A percentile compares a stretch with the other conserved stretches of the same genome.
phyloP scores from a whole-genome alignment of 1,140 invertebrate species.

The Diprion similis region DNA sequence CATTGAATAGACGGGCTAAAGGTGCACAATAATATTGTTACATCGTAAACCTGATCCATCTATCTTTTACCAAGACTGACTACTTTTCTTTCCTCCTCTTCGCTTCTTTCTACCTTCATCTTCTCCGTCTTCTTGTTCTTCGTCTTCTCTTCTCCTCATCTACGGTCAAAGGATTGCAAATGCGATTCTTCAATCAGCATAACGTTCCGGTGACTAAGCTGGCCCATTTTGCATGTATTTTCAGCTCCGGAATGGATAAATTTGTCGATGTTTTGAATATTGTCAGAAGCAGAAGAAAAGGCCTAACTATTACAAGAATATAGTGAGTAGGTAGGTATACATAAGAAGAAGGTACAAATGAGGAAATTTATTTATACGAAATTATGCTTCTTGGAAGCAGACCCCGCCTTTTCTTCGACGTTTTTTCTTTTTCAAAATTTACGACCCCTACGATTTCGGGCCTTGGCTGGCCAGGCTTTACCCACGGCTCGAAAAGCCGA shows the following conservation, averaged over 20 bases:
- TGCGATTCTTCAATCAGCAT: too few relatives aligned
- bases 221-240: neutral
- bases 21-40: neutral
- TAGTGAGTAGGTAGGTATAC: too few relatives aligned
- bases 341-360: constrained; percentile 24
- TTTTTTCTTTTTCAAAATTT: constrained; percentile 22
- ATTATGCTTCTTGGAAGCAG: constrained; percentile 37
- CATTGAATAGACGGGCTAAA: constrained; percentile 2
- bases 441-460: neutral
- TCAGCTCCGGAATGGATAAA: too few relatives aligned
- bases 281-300: too few relatives aligned
- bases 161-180: neutral
- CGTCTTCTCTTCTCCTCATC: neutral
- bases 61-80: neutral
- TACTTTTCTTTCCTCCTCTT: too few relatives aligned
- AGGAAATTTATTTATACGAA: constrained; percentile 34
- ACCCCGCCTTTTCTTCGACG: constrained; percentile 6
- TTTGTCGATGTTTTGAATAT: too few relatives aligned
- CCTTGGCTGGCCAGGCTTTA: too few relatives aligned
- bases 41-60: constrained; percentile 7
- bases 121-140: neutral
- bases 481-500: too few relatives aligned
- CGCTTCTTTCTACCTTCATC: neutral
- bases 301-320: too few relatives aligned
- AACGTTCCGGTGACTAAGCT: too few relatives aligned